These are phyloP conservation scores for Prunella strophiata DNA, from an alignment of 2,797 vertebrate genomes.

Conservation along the genomic window DNA sequence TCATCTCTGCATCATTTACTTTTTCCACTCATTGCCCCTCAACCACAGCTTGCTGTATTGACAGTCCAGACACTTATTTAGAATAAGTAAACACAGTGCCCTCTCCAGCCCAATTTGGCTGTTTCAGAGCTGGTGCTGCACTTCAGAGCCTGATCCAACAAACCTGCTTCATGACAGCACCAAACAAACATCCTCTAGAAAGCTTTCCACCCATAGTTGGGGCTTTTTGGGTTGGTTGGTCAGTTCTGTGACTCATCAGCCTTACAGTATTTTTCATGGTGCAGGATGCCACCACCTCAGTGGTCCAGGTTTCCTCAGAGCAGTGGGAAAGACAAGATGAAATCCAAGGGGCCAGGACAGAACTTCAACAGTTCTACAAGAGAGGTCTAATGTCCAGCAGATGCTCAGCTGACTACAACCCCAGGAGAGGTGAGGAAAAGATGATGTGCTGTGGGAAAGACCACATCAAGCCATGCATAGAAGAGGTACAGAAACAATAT, in stretches of 20 bases:
- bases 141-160: not conserved
- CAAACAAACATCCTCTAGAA: not conserved
- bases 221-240: not conserved
- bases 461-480: not conserved
- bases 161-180: not conserved
- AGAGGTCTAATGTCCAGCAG: not conserved
- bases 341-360: not conserved
- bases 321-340: not conserved
- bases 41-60: not conserved
- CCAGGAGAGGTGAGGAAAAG: not conserved
- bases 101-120: not conserved
- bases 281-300: not conserved
- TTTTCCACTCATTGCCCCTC: not conserved
- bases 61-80: not conserved
- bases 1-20: conserved; percentile 5
- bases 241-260: not conserved
- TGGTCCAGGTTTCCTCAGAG: not conserved
- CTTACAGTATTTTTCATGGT: not conserved
- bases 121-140: not conserved
- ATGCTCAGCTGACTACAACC: not conserved
- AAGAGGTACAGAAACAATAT: not conserved
- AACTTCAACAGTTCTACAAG: not conserved
- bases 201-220: not conserved
- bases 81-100: not conserved
- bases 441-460: not conserved